Base-by-base conservation (phyloP, 2,113 vertebrate genomes). In the Panthera uncia region DNA sequence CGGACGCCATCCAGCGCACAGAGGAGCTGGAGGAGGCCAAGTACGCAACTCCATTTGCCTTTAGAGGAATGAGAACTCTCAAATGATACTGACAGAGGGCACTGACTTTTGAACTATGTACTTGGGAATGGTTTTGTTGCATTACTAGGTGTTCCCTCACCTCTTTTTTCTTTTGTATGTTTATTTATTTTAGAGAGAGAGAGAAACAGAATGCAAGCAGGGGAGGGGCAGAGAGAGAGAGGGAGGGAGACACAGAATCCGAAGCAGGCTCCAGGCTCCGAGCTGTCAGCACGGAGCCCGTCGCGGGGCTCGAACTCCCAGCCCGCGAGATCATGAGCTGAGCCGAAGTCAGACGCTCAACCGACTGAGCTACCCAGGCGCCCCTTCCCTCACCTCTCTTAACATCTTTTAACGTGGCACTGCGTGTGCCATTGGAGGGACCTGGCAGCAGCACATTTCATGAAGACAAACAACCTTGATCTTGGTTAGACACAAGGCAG, bases 1-100 rank as follows among this genome's bases (percentile, higher is more conserved):
- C 99, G 0, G 99, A 99, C 0, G 99, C 99, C 4, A 99, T 99
- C 97, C 99, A 99, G 98, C 99, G 98, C 93, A 99, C 98, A 0
- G 99, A 99, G 95, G 99, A 99, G 97, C 98, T 99, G 76, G 99
- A 99, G 97, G 99, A 99, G 14, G 99, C 99, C 91, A 99, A 99
- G 99, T 99, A 98, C 0, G 96, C 18, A 5, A 29, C 48, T 45
- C 19, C 45, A 3, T 73, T 31, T 68, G 38, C 63, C 0, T 55
- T 41, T 83, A 31, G 29, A 27, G 31, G 57, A 96, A 74, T 27
- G 23, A 65, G 79, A 87, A 92, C 48, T 18, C 31, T 83, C 19
- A n/a, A 71, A 73, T 0, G 33, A n/a, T 52, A 33, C 25, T 7
- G 45, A 61, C 1, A 38, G 21, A 68, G 31, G 31, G 36, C 36